These are phyloP conservation scores for Trogon melanurus DNA, from an alignment of 2,113 vertebrate species.

Conservation along the genomic window DNA sequence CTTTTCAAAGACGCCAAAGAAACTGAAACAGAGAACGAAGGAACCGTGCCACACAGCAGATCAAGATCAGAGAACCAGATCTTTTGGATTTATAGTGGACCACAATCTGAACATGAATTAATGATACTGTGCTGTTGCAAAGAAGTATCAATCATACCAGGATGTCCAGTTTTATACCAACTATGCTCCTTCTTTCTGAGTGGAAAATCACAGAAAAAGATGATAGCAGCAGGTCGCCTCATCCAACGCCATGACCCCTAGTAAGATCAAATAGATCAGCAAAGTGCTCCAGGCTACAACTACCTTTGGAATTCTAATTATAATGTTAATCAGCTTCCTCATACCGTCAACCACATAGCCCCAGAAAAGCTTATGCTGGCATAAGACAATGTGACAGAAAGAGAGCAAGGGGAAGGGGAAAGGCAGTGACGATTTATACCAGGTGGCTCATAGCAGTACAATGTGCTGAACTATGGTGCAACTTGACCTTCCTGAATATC, in stretches of 20 bases:
- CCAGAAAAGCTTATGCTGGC: neutral
- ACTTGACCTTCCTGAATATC: neutral
- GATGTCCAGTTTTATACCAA: neutral
- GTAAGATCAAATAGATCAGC: neutral
- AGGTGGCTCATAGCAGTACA: neutral
- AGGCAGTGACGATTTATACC: neutral
- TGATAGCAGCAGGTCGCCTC: neutral
- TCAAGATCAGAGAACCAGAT: neutral
- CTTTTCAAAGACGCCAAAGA: neutral
- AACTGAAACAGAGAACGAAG: neutral
- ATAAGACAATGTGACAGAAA: neutral
- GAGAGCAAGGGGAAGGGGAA: neutral
- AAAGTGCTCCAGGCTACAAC: neutral
- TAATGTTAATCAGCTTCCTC: neutral
- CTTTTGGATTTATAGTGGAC: neutral
- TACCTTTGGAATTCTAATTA: neutral
- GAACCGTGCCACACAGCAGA: neutral
- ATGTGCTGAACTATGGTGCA: neutral
- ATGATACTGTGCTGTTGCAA: neutral
- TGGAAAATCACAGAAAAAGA: neutral
- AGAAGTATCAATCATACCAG: neutral
- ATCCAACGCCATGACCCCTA: neutral
- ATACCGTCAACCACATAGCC: neutral
- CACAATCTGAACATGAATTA: neutral
- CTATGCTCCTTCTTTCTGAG: neutral